phyloP scores from a whole-genome alignment of 2,888 invertebrate species.

The Neoscelio sp. region DNA sequence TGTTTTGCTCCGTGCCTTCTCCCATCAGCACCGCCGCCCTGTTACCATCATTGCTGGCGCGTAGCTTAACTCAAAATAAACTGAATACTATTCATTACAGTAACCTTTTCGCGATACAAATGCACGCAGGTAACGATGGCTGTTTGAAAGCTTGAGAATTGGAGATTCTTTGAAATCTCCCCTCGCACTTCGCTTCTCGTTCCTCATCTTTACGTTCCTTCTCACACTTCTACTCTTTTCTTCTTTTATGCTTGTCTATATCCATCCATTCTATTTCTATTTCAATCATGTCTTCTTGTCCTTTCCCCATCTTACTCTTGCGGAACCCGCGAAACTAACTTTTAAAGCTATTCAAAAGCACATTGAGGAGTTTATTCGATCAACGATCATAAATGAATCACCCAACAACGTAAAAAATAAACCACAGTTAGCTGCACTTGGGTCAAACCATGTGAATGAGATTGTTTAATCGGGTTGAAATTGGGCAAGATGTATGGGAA shows the following conservation, averaged over 20 bases:
- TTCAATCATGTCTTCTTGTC: slow-evolving; percentile 63
- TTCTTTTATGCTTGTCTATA: slow-evolving; percentile 42
- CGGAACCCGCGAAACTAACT: slow-evolving; percentile 26
- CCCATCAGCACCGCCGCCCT: slow-evolving; percentile 15
- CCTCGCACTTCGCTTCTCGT: slow-evolving; percentile 39
- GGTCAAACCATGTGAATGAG: no score
- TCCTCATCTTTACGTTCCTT: slow-evolving; percentile 19
- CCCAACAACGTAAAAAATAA: slow-evolving; percentile 31
- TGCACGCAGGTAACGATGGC: slow-evolving; percentile 63
- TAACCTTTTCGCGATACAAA: slow-evolving; percentile 69
- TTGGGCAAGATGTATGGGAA: no score
- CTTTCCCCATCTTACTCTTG: slow-evolving; percentile 42
- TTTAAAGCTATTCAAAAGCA: slow-evolving; percentile 68
- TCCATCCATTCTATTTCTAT: slow-evolving; percentile 50
- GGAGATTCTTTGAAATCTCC: slow-evolving; percentile 76
- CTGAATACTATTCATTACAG: slow-evolving; percentile 80
- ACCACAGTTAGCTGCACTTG: not conserved
- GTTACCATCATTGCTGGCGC: slow-evolving; percentile 50
- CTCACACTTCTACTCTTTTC: slow-evolving; percentile 31
- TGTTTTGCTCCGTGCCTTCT: slow-evolving; percentile 26
- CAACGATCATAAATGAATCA: slow-evolving; percentile 76
- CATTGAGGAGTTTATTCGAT: slow-evolving; percentile 72
- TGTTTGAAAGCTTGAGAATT: slow-evolving; percentile 76
- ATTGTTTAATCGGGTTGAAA: no score
- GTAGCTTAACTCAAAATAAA: slow-evolving; percentile 77